Conservation (phyloP, 2,888 invertebrate genomes). For the Plagodis dolabraria region DNA sequence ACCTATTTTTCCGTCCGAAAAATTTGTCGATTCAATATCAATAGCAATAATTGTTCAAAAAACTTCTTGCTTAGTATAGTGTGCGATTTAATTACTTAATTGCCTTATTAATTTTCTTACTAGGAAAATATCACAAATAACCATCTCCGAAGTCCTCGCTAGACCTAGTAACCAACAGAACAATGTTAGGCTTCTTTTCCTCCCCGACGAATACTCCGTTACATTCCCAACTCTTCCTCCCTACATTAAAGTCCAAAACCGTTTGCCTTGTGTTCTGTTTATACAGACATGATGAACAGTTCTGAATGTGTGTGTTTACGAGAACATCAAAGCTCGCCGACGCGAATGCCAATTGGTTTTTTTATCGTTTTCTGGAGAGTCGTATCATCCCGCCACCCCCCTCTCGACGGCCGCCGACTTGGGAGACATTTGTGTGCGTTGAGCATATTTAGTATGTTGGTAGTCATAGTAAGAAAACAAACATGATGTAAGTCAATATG, state of each 20-base stretch:
- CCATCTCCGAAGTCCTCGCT: conserved; percentile 5
- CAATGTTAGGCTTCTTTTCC: conserved; percentile 4
- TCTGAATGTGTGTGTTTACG: conserved; percentile 49
- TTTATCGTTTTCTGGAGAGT: conserved; percentile 70
- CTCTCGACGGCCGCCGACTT: conserved; percentile 6
- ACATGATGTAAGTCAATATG: too few relatives aligned
- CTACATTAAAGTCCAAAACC: conserved; percentile 13
- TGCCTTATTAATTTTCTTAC: conserved; percentile 6
- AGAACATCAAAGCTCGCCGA: conserved; percentile 65
- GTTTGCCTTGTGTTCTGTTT: conserved; percentile 4
- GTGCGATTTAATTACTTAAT: not conserved
- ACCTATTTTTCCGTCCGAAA: too few relatives aligned
- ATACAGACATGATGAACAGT: conserved; percentile 19
- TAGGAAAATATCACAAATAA: conserved; percentile 6
- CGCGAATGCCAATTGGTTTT: conserved; percentile 73
- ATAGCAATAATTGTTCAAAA: too few relatives aligned
- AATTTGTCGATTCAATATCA: too few relatives aligned
- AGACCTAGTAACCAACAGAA: conserved; percentile 3
- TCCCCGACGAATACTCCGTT: not conserved
- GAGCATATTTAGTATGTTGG: conserved; percentile 6
- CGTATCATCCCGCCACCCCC: conserved; percentile 43
- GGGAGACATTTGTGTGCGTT: conserved; percentile 11
- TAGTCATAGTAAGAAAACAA: not conserved
- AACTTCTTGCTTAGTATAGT: not conserved
- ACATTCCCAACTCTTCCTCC: not conserved